Percentiles rank a stretch among this genome's conserved stretches.
Conservation (phyloP, 2,113 vertebrate genomes). For the Drymodes brunneopygia region DNA sequence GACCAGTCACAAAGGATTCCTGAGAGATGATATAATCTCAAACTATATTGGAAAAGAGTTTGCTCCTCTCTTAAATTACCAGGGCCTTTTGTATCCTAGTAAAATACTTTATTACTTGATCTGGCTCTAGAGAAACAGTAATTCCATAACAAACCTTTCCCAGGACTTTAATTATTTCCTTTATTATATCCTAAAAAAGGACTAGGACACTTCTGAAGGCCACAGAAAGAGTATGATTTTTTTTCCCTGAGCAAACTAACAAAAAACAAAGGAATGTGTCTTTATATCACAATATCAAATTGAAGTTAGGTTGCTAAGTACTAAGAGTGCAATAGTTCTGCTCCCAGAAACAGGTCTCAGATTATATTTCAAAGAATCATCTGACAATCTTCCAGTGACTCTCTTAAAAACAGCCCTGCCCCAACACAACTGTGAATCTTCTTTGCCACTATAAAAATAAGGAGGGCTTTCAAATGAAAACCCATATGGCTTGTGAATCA, state of each 20-base stretch:
- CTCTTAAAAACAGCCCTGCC: neutral
- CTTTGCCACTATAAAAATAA: neutral
- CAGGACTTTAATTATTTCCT: constrained; percentile 59
- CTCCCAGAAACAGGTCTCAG: neutral
- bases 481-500: neutral
- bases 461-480: neutral
- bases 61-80: constrained; percentile 64
- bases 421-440: neutral
- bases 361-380: constrained; percentile 11
- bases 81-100: constrained; percentile 56
- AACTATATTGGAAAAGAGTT: constrained; percentile 60
- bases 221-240: neutral
- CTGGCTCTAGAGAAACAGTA: constrained; percentile 59
- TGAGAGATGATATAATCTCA: constrained; percentile 65
- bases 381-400: neutral
- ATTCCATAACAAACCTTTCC: constrained; percentile 62
- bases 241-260: constrained; percentile 17
- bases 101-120: constrained; percentile 66
- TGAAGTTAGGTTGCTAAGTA: constrained; percentile 1
- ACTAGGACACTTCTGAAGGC: constrained; percentile 47
- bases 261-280: constrained; percentile 11
- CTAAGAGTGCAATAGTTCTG: neutral
- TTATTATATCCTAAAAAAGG: constrained; percentile 55
- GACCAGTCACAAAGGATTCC: constrained; percentile 63
- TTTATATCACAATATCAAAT: neutral